These are phyloP conservation scores for Pristis pectinata DNA, from an alignment of 2,797 vertebrate genomes.

Conservation along the genomic window DNA sequence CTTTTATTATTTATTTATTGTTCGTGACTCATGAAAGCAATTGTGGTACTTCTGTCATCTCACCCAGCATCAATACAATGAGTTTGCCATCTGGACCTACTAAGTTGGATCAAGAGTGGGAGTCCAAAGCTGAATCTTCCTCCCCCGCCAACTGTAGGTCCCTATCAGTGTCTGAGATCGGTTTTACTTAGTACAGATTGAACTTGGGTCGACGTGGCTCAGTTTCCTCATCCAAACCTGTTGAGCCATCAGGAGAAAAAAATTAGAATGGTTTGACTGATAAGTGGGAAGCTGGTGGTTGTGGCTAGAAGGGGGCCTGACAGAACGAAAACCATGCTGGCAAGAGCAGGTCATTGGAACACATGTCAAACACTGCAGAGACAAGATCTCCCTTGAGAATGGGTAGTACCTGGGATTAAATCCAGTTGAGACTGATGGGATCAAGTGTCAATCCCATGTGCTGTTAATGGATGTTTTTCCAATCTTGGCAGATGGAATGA, in stretches of 20 bases:
- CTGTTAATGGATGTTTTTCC: background rate
- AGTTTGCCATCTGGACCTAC: background rate
- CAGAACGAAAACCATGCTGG: background rate
- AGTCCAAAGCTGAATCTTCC: background rate
- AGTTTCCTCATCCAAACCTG: background rate
- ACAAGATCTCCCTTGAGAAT: background rate
- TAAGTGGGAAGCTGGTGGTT: background rate
- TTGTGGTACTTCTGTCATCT: background rate
- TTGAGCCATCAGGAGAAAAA: background rate
- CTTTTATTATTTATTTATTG: too few species aligned
- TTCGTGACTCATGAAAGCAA: too few species aligned
- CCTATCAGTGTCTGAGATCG: background rate
- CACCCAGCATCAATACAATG: too few species aligned
- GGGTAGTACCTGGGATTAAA: background rate
- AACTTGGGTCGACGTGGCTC: background rate
- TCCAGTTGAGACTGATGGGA: background rate
- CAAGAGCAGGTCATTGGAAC: background rate
- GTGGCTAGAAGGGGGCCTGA: background rate
- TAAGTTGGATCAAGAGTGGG: background rate
- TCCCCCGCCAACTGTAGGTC: too few species aligned
- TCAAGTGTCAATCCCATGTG: background rate
- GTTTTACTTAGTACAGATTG: background rate
- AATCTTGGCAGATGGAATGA: background rate
- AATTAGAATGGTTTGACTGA: background rate
- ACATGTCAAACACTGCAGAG: background rate